Base-by-base conservation (phyloP, 2,113 vertebrate species). In the Spilogale gracilis region DNA sequence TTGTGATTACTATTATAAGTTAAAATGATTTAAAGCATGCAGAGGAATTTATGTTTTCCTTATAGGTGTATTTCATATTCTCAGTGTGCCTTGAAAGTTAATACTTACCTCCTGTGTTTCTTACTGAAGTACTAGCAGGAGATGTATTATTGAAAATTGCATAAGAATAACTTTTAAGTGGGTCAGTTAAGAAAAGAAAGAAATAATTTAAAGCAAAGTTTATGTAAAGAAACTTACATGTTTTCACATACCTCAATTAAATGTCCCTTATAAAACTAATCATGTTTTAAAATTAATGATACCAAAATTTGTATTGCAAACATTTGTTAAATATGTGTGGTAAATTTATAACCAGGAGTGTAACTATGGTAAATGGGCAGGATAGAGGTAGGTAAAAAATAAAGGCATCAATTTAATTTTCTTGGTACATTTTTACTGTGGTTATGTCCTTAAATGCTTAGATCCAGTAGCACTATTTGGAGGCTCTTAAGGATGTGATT, bases 1-100 rank as follows among this genome's bases (percentile, higher is more conserved):
- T 78, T 92, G 69, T 88, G 90, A 96, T 96, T 97, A 54, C 63
- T 95, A 54, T 87, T 87, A 38, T 90, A 92, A 94, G 61, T 97
- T 96, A 88, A 94, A 84, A 91, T 90, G 54, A 96, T 84, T 91
- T 16, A 88, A 94, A 87, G 23, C 69, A 43, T 60, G 10, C 45
- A 71, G 74, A 18, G 21, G 38, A 87, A 80, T 95, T 79, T 94
- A 69, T 82, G 52, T 65, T 96, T 96, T 95, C 27, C 48, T 95
- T 91, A 9, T n/a, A 16, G 45, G 6, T 82, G 18, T 25, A 83
- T 94, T 97, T 94, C 67, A 50, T 73, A 67, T 90, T 96, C 78
- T 93, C 56, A 20, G 10, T 67, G 17, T 67, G 81, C 18, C 30
- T 38, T 79, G 17, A 25, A 79, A 86, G 61, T 95, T 87, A 82